Evolutionary conservation across 2,797 vertebrate genomes (phyloP).

Genomic region (Capromys pilorides): DNA sequence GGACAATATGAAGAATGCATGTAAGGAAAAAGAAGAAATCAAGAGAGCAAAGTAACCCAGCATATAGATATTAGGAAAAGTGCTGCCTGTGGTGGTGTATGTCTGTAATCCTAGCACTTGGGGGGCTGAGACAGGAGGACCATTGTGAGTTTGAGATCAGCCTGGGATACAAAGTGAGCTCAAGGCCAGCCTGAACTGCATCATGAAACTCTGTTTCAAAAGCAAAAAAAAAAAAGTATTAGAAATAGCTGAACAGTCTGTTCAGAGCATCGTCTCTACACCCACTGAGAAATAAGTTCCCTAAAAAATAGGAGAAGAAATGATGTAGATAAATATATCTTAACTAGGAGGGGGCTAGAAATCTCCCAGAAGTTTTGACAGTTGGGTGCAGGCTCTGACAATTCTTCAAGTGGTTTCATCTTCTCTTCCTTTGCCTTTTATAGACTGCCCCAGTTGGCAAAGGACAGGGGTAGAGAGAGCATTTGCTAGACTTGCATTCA

Average conservation of each 20-base stretch:
- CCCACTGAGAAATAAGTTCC: not conserved
- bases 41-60: not conserved
- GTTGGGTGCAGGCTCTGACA: slow-evolving; percentile 14
- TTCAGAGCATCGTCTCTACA: not conserved
- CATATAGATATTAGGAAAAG: rapidly evolving
- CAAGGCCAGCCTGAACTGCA: too few species aligned
- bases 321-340: not conserved
- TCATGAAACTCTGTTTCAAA: too few species aligned
- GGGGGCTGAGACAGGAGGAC: too few species aligned
- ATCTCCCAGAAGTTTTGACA: slow-evolving; percentile 32
- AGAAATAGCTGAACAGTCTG: not conserved
- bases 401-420: slow-evolving; percentile 12
- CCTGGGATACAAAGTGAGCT: too few species aligned
- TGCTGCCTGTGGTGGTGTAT: too few species aligned
- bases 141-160: too few species aligned
- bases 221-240: too few species aligned
- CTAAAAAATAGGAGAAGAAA: not conserved
- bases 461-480: not conserved
- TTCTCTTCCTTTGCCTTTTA: not conserved
- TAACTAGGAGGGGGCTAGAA: not conserved
- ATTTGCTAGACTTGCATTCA: slow-evolving; percentile 38
- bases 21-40: not conserved
- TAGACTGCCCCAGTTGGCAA: slow-evolving; percentile 38
- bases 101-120: too few species aligned
- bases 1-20: not conserved